Percentiles rank a stretch among this genome's conserved stretches.
These are phyloP conservation scores for Amphipyra berbera DNA, from an alignment of 2,888 invertebrate species.

Conservation along the genomic window DNA sequence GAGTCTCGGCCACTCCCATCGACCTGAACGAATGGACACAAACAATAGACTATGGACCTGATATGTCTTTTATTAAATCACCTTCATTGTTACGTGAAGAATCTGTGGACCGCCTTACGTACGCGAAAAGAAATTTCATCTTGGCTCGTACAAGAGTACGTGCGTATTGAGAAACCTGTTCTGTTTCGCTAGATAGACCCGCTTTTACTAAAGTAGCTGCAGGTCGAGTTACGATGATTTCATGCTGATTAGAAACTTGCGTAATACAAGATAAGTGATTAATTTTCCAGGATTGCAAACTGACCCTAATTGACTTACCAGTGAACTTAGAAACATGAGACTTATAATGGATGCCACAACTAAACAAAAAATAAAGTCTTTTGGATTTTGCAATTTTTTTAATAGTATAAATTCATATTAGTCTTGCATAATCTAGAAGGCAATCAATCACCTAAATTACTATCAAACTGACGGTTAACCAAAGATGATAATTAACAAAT, in stretches of 20 bases:
- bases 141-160: conserved; percentile 5
- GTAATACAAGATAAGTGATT: conserved; percentile 40
- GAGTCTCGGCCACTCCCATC: conserved; percentile 56
- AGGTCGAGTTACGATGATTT: conserved; percentile 28
- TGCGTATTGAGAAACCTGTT: conserved; percentile 42
- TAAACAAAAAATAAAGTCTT: no score
- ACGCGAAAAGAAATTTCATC: conserved; percentile 37
- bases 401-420: neutral
- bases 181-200: conserved; percentile 37
- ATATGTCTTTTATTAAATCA: conserved; percentile 15
- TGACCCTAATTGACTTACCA: conserved; percentile 12
- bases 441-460: neutral
- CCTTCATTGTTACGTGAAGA: conserved; percentile 25
- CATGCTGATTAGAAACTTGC: conserved; percentile 39
- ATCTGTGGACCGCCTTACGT: neutral
- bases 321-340: neutral
- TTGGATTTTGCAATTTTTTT: no score
- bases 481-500: neutral
- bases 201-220: conserved; percentile 30
- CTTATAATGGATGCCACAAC: no score
- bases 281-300: conserved; percentile 31
- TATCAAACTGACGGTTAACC: neutral
- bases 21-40: conserved; percentile 45
- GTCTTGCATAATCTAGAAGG: neutral
- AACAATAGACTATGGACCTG: conserved; percentile 42